phyloP scores from a whole-genome alignment of 1,140 invertebrate genomes.

The Pentalonia nigronervosa region DNA sequence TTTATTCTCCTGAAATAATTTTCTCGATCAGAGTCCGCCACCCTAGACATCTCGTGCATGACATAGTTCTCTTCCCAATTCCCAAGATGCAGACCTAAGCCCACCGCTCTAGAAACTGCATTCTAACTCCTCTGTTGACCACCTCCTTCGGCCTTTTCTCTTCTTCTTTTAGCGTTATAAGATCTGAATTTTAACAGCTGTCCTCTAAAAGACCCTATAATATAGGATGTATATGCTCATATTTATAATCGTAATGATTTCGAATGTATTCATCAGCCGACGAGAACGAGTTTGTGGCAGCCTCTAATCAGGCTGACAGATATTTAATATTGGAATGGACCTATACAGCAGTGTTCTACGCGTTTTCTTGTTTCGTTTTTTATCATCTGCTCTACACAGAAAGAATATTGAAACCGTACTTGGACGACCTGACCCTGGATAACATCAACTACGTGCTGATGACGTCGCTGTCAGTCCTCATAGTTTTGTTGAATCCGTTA shows the following conservation, averaged over 20 bases:
- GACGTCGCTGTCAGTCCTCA: background rate
- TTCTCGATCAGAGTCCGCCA: no score
- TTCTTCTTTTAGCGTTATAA: no score
- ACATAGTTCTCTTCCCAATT: no score
- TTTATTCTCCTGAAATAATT: no score
- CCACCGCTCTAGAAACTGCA: no score
- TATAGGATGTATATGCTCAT: no score
- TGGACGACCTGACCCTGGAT: background rate
- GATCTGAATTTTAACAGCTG: no score
- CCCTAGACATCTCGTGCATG: no score
- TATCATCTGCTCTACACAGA: background rate
- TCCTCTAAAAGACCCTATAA: no score
- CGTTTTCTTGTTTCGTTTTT: background rate
- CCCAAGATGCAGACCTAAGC: no score
- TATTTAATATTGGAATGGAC: constrained; percentile 16
- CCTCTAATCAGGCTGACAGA: background rate
- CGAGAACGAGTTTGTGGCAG: background rate
- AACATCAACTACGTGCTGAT: background rate
- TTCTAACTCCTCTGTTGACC: no score
- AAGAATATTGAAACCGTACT: background rate
- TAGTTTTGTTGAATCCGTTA: constrained; percentile 18
- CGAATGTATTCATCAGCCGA: background rate
- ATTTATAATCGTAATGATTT: background rate
- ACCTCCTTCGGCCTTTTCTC: no score
- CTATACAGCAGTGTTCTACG: background rate